Conservation (phyloP, 2,113 vertebrate species). For the Miniopterus natalensis region DNA sequence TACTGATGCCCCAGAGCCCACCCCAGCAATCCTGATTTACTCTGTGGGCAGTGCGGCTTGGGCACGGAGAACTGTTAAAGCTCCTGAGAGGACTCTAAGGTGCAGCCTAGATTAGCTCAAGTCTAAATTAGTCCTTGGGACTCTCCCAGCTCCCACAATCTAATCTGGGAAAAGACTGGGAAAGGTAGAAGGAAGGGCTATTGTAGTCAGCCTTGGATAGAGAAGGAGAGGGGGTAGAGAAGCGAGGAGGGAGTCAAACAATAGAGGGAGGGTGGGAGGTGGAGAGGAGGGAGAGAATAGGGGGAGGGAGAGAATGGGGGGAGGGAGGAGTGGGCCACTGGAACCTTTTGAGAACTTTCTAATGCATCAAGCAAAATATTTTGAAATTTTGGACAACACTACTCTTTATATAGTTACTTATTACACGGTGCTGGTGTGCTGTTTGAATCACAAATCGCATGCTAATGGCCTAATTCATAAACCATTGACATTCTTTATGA, state of each 20-base stretch:
- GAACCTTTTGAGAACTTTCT: constrained; percentile 78
- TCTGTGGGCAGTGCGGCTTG: fast-evolving
- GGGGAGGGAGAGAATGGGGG: neutral
- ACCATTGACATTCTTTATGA: constrained; percentile 91
- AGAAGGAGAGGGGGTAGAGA: too few species aligned
- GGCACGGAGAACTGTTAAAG: neutral
- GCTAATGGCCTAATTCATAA: constrained; percentile 92
- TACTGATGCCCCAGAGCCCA: neutral
- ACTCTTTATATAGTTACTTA: constrained; percentile 86
- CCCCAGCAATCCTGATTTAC: neutral
- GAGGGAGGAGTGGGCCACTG: neutral
- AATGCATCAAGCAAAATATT: constrained; percentile 80
- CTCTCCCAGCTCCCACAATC: neutral
- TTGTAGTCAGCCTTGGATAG: neutral
- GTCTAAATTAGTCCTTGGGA: neutral
- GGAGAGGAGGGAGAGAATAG: fast-evolving
- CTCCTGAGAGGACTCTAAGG: neutral
- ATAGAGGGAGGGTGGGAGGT: fast-evolving
- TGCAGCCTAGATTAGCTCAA: neutral
- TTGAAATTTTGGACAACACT: constrained; percentile 79
- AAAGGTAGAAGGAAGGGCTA: neutral
- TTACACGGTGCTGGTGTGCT: constrained; percentile 83
- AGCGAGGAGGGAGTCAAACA: neutral
- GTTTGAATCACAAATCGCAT: constrained; percentile 90
- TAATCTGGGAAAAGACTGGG: neutral